Evolutionary conservation across 2,113 vertebrate species (phyloP), one percentile per base, ranked within the genome.

Genomic region (Todiramphus chloris): DNA sequence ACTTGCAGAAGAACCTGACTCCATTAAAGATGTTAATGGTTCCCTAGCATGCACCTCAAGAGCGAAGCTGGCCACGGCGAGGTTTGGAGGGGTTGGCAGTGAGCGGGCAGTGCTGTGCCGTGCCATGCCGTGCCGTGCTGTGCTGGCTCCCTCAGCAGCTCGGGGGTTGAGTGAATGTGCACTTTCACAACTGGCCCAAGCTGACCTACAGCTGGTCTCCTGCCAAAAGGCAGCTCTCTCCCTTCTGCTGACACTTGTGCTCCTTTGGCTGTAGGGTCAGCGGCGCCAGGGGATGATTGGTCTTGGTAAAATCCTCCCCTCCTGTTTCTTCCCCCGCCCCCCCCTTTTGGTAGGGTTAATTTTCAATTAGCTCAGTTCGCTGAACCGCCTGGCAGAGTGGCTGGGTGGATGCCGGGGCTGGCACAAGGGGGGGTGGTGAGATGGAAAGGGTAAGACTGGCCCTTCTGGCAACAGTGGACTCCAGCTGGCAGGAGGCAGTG

Each of bases 171-270:
- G 55, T 5, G 1, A 31, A 35, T 9, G n/a, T 41, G 83, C 1
- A 3, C 39, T 95, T 96, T 94, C 91, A 84, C 95, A 93, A 82
- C 86, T 46, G 83, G 73, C 83, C 95, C 18, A 60, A 59, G 64
- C 68, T 90, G 92, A 92, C 63, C 73, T 55, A 43, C 63, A 23
- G 58, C 59, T 73, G 72, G 37, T 73, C 76, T 89, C 51, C 51
- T 33, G 89, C 91, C 91, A 92, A 46, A 81, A 84, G 60, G 56
- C 93, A 53, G 83, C 69, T 77, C 81, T n/a, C n/a, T 46, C 25
- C 31, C 18, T n/a, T 46, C 53, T 11, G 15, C 86, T 83, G 91
- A 96, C 94, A 63, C 89, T 83, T 93, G 73, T 46, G 50, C 68
- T 94, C 59, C 79, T 81, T 94, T 92, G 91, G 94, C 89, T 78